phyloP scores from a whole-genome alignment of 2,888 invertebrate genomes.

The Cabera pusaria region DNA sequence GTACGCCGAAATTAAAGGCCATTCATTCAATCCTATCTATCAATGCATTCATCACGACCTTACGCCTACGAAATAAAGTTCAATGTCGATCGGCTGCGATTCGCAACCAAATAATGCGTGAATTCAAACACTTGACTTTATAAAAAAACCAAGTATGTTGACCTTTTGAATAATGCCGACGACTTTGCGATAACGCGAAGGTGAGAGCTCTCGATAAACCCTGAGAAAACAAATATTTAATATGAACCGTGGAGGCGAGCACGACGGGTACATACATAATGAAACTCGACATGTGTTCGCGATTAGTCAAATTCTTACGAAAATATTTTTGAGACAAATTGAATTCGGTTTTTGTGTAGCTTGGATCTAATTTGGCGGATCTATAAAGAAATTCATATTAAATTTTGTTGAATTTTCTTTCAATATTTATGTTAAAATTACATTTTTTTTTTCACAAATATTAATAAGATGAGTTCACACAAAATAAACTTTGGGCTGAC shows the following conservation, averaged over 20 bases:
- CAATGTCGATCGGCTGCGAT: background rate
- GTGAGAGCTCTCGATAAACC: conserved; percentile 5
- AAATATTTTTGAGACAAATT: conserved; percentile 2
- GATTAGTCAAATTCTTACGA: conserved; percentile 4
- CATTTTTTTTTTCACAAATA: no score
- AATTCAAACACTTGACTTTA: conserved; percentile 10
- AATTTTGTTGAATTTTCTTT: no score
- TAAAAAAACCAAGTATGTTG: conserved; percentile 14
- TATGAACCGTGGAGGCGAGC: background rate
- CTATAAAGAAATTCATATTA: no score
- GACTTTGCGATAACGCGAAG: conserved; percentile 11
- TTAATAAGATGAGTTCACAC: no score
- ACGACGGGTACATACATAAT: background rate
- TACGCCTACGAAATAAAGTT: background rate
- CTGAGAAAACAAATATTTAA: conserved; percentile 10
- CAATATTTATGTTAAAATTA: no score
- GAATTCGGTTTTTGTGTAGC: background rate
- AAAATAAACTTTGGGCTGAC: no score
- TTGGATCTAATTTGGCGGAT: no score
- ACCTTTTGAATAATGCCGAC: conserved; percentile 9
- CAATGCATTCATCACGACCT: background rate
- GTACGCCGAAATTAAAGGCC: conserved; percentile 12
- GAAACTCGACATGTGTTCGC: conserved; percentile 5
- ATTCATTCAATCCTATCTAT: background rate
- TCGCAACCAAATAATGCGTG: conserved; percentile 7